phyloP scores from a whole-genome alignment of 1,140 invertebrate species.

The Drosophila eugracilis region DNA sequence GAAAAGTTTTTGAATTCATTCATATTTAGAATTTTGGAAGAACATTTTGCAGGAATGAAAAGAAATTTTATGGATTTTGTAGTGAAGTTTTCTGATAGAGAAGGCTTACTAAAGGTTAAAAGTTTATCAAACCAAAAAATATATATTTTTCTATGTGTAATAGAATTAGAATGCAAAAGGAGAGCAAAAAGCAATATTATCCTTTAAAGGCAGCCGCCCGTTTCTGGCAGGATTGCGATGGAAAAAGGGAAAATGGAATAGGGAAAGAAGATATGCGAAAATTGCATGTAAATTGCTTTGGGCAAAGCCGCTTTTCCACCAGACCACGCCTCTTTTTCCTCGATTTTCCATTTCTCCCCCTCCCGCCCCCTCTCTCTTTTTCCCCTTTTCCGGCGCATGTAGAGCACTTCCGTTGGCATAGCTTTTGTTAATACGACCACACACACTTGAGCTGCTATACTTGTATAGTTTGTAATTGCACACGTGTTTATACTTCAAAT shows the following conservation, averaged over 20 bases:
- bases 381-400: constrained; percentile 20
- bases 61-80: no score
- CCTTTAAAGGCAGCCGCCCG: constrained; percentile 8
- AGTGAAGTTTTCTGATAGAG: no score
- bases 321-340: background rate
- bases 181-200: constrained; percentile 16
- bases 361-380: constrained; percentile 9
- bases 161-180: constrained; percentile 7
- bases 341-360: constrained; percentile 10
- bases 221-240: constrained; percentile 2
- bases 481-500: constrained; percentile 76
- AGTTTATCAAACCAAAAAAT: background rate
- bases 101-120: no score
- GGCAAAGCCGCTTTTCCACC: constrained; percentile 25
- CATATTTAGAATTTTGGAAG: no score
- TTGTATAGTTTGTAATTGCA: constrained; percentile 76
- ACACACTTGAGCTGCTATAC: constrained; percentile 23
- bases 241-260: constrained; percentile 15
- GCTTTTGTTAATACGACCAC: constrained; percentile 49
- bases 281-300: constrained; percentile 68
- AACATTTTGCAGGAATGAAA: no score
- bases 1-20: no score
- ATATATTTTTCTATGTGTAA: background rate
- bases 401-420: constrained; percentile 51
- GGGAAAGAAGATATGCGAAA: constrained; percentile 39